These are phyloP conservation scores for Psylliodes chrysocephalus DNA, from an alignment of 2,888 invertebrate species.

Conservation along the genomic window DNA sequence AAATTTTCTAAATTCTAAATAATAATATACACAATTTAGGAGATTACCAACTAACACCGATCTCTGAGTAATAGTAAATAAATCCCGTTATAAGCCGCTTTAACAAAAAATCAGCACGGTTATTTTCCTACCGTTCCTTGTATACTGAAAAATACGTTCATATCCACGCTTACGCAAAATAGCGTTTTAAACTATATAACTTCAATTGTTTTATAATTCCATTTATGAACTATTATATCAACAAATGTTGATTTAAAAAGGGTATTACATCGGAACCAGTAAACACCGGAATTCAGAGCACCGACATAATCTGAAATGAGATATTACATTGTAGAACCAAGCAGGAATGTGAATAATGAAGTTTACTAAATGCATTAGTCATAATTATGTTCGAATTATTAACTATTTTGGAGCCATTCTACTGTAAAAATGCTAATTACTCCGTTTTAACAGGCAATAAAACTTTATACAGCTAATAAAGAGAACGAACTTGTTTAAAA, in stretches of 20 bases:
- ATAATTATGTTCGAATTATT: constrained; percentile 55
- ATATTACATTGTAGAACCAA: constrained; percentile 39
- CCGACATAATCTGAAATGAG: constrained; percentile 53
- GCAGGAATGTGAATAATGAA: constrained; percentile 54
- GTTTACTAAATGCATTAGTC: constrained; percentile 54
- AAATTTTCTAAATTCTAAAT: no score
- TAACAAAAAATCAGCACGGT: no score
- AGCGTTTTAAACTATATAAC: no score
- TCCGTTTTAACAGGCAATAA: not conserved
- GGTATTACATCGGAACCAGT: constrained; percentile 16
- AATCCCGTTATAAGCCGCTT: no score
- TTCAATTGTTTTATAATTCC: constrained; percentile 13
- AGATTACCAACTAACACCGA: no score
- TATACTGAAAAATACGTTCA: no score
- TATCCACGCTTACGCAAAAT: no score
- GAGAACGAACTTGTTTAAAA: constrained; percentile 1
- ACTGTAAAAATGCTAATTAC: constrained; percentile 13
- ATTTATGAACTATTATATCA: constrained; percentile 10
- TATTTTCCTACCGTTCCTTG: no score
- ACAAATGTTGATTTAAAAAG: constrained; percentile 15
- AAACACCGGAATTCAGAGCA: constrained; percentile 32
- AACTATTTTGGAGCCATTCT: constrained; percentile 27
- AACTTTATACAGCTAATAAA: not conserved
- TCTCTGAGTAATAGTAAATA: no score
- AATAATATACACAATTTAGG: no score